A percentile compares a stretch with the other conserved stretches of the same genome.
Conservation (phyloP, 2,888 invertebrate genomes). For the Psylliodes chrysocephalus region DNA sequence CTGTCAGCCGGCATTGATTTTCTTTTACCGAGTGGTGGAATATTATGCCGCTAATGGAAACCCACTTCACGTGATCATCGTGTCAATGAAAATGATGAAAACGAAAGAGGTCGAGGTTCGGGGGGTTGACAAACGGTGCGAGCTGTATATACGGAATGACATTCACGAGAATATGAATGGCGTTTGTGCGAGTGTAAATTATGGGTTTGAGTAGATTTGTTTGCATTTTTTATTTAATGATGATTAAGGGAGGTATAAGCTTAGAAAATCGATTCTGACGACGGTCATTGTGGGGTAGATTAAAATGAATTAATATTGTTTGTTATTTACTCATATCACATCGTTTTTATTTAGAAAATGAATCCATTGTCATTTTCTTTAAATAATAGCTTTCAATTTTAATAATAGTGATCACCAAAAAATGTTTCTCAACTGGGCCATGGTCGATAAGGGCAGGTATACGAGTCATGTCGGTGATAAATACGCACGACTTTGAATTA, state of each 20-base stretch:
- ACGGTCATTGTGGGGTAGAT: too few species aligned
- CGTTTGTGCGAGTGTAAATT: conserved; percentile 8
- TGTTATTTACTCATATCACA: too few species aligned
- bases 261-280: background rate
- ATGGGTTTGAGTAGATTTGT: background rate
- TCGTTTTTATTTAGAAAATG: too few species aligned
- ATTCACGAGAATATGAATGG: conserved; percentile 14
- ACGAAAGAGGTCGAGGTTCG: conserved; percentile 32
- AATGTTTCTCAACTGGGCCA: too few species aligned
- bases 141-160: conserved; percentile 19
- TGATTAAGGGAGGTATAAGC: background rate
- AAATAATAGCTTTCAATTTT: too few species aligned
- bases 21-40: conserved; percentile 44
- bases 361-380: too few species aligned
- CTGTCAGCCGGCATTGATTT: conserved; percentile 44
- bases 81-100: conserved; percentile 48
- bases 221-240: conserved; percentile 5
- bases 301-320: too few species aligned
- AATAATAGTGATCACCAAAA: too few species aligned
- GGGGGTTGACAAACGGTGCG: conserved; percentile 19
- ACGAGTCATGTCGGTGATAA: too few species aligned
- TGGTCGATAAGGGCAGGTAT: too few species aligned
- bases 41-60: conserved; percentile 50
- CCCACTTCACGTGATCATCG: conserved; percentile 50
- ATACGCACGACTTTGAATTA: too few species aligned